Base-by-base conservation (phyloP, 1,140 invertebrate species). In the Dolichoris vasculosae region DNA sequence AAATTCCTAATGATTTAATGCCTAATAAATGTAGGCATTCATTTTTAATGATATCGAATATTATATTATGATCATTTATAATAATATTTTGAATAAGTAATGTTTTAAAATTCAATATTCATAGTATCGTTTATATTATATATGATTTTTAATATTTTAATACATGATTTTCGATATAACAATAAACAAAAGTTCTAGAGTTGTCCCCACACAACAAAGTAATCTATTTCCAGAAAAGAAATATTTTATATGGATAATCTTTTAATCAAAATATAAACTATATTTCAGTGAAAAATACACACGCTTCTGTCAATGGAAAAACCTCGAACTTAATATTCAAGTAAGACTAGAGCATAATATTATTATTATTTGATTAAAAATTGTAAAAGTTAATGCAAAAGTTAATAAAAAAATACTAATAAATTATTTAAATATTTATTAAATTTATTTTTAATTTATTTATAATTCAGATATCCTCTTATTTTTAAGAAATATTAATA, bases 241-340 rank as follows among this genome's bases (percentile, higher is more conserved):
- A 40, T 64, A 20, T 43, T 64, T 43, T 67, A 13, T 46, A 15
- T n/a, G 63, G 20, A 30, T 64, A 84, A 81, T 69, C 79, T 84
- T 46, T 32, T 32, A 85, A 80, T 87, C 30, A 83, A 85, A 71
- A 9, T 82, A 71, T 6, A 73, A n/a, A 80, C n/a, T 75, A 75
- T 85, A 88, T 96, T 96, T 84, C 94, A 99, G 98, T 95, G 99
- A 99, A 90, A 99, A 99, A 95, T 99, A 99, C 94, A 99, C 98
- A 89, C 96, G 99, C 90, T 99, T 99, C 95, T 99, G 99, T 94
- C 99, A 99, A 94, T 99, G 99, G 99, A 99, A 99, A 95, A 99
- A 99, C 94, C 95, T 99, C 95, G 99, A 99, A 95, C 95, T 99
- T 92, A 99, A 99, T 95, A 99, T 99, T 91, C 97, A 99, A 95